Evolutionary conservation across 2,797 vertebrate species (phyloP).

Genomic region (Halcyon leucocephala): DNA sequence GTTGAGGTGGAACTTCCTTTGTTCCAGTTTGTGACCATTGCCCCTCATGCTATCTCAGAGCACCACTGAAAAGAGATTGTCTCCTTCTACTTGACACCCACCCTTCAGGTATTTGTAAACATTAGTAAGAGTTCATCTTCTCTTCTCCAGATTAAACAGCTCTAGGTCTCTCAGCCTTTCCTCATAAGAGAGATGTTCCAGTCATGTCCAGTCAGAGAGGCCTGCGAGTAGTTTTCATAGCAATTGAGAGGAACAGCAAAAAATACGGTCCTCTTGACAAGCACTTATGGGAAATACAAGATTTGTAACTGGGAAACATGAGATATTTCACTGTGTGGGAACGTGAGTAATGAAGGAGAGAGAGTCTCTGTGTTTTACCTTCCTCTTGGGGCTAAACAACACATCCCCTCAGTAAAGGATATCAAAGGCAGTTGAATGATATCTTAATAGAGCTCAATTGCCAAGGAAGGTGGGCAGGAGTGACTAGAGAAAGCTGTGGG

Average conservation of each 20-base stretch:
- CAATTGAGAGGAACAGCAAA: constrained; percentile 41
- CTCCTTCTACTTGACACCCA: no score
- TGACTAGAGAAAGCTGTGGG: constrained; percentile 35
- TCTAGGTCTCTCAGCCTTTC: no score
- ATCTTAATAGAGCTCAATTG: constrained; percentile 19
- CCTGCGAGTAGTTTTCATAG: background rate
- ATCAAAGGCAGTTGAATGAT: constrained; percentile 42
- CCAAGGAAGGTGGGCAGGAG: background rate
- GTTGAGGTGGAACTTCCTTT: no score
- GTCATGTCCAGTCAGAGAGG: background rate
- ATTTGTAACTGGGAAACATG: constrained; percentile 14
- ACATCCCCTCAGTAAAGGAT: background rate
- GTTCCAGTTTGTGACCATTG: no score
- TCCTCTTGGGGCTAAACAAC: constrained; percentile 21
- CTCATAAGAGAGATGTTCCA: no score
- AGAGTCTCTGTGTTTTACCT: background rate
- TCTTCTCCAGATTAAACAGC: no score
- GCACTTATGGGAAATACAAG: constrained; percentile 30
- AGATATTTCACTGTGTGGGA: constrained; percentile 10
- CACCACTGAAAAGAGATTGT: no score
- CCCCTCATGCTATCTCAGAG: no score
- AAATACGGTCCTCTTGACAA: constrained; percentile 28
- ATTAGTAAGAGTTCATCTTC: no score
- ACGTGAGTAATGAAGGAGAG: background rate
- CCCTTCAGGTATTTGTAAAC: no score